Conservation (phyloP, 2,113 vertebrate genomes). For the Bagarius yarrelli region DNA sequence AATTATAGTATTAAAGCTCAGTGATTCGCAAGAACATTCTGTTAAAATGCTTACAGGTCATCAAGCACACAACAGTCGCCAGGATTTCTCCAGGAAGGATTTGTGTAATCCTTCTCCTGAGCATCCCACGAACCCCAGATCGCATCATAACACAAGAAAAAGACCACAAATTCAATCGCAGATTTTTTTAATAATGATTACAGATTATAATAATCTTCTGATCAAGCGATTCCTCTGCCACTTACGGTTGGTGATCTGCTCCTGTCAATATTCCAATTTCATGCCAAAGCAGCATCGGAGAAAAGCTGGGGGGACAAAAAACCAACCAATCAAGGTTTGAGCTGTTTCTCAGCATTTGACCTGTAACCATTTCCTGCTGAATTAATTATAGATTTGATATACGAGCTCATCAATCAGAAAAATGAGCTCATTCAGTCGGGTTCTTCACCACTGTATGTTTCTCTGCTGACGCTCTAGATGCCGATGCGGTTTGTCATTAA, state of each 20-base stretch:
- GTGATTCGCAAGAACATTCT: not conserved
- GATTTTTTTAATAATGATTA: no score
- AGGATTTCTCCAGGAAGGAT: no score
- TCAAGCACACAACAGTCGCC: not conserved
- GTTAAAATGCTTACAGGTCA: not conserved
- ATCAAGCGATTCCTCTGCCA: not conserved
- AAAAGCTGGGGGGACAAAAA: not conserved
- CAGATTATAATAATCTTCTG: not conserved
- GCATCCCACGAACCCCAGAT: not conserved
- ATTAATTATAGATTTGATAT: not conserved
- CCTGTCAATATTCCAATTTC: not conserved
- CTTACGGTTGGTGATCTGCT: constrained; percentile 27
- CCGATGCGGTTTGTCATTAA: constrained; percentile 40
- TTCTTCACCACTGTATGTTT: not conserved
- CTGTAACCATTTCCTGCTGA: not conserved
- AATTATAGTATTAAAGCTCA: not conserved
- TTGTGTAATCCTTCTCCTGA: no score
- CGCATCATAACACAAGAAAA: not conserved
- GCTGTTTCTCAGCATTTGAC: not conserved
- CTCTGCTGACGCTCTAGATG: constrained; percentile 20
- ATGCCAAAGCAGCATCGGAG: not conserved
- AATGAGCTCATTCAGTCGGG: not conserved
- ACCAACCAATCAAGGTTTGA: not conserved
- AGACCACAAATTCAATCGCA: not conserved
- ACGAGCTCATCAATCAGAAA: not conserved